Conservation (phyloP, 2,113 vertebrate genomes). For the Athene noctua region DNA sequence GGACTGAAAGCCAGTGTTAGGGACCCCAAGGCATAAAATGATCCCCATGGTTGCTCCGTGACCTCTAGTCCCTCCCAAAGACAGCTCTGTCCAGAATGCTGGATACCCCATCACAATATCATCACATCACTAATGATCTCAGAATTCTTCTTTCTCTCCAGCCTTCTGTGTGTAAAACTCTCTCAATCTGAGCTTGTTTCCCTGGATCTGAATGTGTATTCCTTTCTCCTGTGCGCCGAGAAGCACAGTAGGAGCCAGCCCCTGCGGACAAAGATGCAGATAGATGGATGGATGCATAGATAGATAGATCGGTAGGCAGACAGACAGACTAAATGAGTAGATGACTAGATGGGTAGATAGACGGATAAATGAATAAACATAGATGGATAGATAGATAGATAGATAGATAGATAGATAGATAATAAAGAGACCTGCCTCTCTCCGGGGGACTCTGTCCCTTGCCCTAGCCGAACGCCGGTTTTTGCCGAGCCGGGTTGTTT, state of each 20-base stretch:
- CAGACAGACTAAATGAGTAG: too few relatives aligned
- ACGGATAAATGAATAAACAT: too few relatives aligned
- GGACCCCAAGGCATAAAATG: background rate
- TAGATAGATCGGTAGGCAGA: background rate
- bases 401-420: background rate
- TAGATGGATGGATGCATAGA: too few relatives aligned
- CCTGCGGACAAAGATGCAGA: background rate
- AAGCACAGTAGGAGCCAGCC: background rate
- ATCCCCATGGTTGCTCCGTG: background rate
- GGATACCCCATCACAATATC: background rate
- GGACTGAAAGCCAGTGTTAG: background rate
- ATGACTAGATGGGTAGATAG: background rate
- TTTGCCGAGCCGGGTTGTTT: background rate
- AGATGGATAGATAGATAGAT: background rate
- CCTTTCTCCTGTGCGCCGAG: rapidly evolving
- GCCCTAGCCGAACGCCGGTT: background rate
- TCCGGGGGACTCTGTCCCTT: background rate
- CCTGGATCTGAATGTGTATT: background rate
- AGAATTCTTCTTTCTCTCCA: background rate
- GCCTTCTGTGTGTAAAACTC: background rate
- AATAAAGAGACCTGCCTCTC: background rate
- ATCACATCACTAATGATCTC: background rate
- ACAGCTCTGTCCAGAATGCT: background rate
- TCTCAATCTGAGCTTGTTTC: background rate
- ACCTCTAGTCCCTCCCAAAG: background rate